phyloP scores from a whole-genome alignment of 53 echinoderm and acorn worm species.

The Echinometra lucunter region DNA sequence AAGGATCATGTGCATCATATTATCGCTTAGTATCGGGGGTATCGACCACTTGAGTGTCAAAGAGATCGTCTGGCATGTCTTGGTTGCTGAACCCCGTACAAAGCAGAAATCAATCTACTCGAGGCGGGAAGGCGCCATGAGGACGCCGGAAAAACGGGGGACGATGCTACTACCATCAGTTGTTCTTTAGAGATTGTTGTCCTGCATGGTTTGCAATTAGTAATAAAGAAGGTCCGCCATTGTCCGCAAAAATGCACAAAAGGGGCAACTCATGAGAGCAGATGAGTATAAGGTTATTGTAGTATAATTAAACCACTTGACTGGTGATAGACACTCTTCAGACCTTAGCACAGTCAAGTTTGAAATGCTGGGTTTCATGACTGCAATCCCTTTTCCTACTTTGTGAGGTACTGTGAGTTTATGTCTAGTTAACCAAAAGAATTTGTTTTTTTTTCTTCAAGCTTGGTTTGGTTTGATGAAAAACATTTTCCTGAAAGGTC shows the following conservation, averaged over 20 bases:
- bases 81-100: constrained; percentile 25
- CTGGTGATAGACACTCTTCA: constrained; percentile 1
- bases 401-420: neutral
- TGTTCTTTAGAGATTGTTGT: neutral
- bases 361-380: neutral
- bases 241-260: neutral
- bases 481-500: neutral
- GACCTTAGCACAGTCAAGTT: neutral
- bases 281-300: constrained; percentile 12
- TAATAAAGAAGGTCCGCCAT: neutral
- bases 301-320: constrained; percentile 12
- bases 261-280: constrained; percentile 29
- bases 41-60: constrained; percentile 45
- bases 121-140: constrained; percentile 6
- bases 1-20: neutral
- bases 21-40: constrained; percentile 4
- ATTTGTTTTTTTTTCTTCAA: neutral
- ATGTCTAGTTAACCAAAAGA: neutral
- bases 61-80: constrained; percentile 25
- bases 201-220: constrained; percentile 20
- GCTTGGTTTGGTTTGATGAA: neutral
- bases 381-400: neutral
- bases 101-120: constrained; percentile 53
- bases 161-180: neutral
- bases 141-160: constrained; percentile 15